These are phyloP conservation scores for Unio pictorum DNA, from an alignment of 2,888 invertebrate species.

Conservation along the genomic window DNA sequence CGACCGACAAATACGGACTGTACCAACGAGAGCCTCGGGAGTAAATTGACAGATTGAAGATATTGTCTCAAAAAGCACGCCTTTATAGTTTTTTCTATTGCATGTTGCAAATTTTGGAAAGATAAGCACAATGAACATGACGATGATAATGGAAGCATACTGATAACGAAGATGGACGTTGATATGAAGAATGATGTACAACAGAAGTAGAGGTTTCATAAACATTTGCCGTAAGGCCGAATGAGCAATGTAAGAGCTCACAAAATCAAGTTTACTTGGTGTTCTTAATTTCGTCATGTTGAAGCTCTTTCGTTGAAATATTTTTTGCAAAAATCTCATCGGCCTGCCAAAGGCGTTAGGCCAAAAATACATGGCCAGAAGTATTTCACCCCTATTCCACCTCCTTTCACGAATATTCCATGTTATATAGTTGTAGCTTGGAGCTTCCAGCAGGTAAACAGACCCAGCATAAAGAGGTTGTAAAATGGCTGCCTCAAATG, in stretches of 20 bases:
- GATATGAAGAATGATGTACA: slow-evolving; percentile 56
- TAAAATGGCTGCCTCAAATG: slow-evolving; percentile 61
- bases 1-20: slow-evolving; percentile 55
- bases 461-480: slow-evolving; percentile 57
- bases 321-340: slow-evolving; percentile 54
- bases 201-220: slow-evolving; percentile 59
- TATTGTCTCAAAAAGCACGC: slow-evolving; percentile 55
- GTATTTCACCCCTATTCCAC: slow-evolving; percentile 62
- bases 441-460: slow-evolving; percentile 54
- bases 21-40: slow-evolving; percentile 61
- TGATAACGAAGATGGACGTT: slow-evolving; percentile 49
- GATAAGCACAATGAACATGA: slow-evolving; percentile 59
- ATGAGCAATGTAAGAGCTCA: slow-evolving; percentile 60
- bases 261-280: slow-evolving; percentile 55
- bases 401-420: slow-evolving; percentile 62
- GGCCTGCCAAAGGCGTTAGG: slow-evolving; percentile 51
- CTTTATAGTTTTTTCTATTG: slow-evolving; percentile 54
- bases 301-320: slow-evolving; percentile 52
- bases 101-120: slow-evolving; percentile 62
- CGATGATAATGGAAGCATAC: slow-evolving; percentile 55
- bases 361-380: slow-evolving; percentile 63
- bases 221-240: slow-evolving; percentile 61
- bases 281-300: slow-evolving; percentile 57
- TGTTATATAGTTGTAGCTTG: slow-evolving; percentile 60
- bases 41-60: slow-evolving; percentile 64